Evolutionary conservation across 2,797 vertebrate genomes (phyloP), one percentile per base, ranked within the genome.

Genomic region (Chiropotes sagulatus): DNA sequence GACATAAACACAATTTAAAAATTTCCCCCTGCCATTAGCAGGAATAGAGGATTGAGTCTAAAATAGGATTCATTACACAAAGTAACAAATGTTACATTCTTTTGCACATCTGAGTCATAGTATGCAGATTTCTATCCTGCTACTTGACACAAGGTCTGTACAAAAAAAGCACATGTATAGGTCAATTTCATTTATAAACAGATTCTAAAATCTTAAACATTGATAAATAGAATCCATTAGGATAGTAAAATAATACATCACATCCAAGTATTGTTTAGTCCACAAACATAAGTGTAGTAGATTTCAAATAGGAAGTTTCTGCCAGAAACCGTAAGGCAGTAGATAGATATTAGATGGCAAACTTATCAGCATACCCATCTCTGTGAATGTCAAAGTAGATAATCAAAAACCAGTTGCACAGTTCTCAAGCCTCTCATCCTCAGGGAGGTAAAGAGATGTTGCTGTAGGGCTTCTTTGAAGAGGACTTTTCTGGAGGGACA

Each of bases 211-310:
- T 86, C 46, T 79, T 96, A 85, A 90, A 89, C 52, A 12, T 39
- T 89, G 67, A 75, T 58, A 89, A 67, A 94, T 85, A 70, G 76
- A 91, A 96, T 67, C 90, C 52, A 86, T 93, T 80, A 94, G 70
- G 52, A 73, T 12, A 94, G 44, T 87, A 67, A 86, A 88, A 94
- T 46, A 85, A 52, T 54, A 73, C 8, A 33, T 81, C 57, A 89
- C n/a, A 79, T 79, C 79, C 30, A 72, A 93, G 75, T 85, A 86
- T n/a, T 17, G 2, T 81, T 89, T 86, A 93, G 61, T n/a, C 39
- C 17, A 82, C 41, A 94, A 73, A 75, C 73, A 26, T 72, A 95
- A 90, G 61, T 61, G 17, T 57, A 46, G 84, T 64, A 90, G 36
- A 79, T 79, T 90, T 96, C 79, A 92, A 85, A 76, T 54, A 46